Base-by-base conservation (phyloP, 2,113 vertebrate genomes). In the Ciconia stormi region DNA sequence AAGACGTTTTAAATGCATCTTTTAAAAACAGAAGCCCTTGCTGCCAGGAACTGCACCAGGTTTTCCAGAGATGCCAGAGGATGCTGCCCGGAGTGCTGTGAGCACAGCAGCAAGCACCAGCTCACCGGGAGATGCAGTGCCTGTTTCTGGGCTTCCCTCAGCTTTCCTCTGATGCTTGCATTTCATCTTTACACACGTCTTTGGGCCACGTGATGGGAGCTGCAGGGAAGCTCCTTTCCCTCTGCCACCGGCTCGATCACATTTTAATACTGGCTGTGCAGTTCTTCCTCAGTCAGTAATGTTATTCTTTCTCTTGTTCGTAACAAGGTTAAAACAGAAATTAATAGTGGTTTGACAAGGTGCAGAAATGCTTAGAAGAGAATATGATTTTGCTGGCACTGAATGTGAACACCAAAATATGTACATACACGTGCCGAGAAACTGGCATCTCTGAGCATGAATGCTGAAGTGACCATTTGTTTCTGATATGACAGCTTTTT, bases 381-480 rank as follows among this genome's bases (percentile, higher is more conserved):
- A 23, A 36, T 18, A 40, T 11, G 66, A 56, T 67, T 88, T 85
- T 65, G 14, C 36, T 27, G 27, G 30, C 50, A 73, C 36, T 74
- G 58, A 70, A 23, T 8, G 22, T 16, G 65, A 63, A 46, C 59
- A 55, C 20, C 15, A 18, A 66, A 70, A 53, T 29, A 30, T 0
- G 2, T 16, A 69, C 0, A 0, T 4, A 10, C 4, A 18, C 2
- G 2, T 40, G 61, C 22, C 0, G 1, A 72, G 82, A 59, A 4
- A 6, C 22, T 1, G 1, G 34, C 23, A 69, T 44, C 32, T 89
- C 71, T 1, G 0, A 71, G 44, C 27, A 63, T 11, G 46, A 93
- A 77, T 52, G 84, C 69, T 89, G 67, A 88, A 92, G 59, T 38
- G 46, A 71, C 29, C 26, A 23, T 82, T 96, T 93, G 32, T 77